phyloP scores from a whole-genome alignment of 2,888 invertebrate genomes.

The Oligia latruncula region DNA sequence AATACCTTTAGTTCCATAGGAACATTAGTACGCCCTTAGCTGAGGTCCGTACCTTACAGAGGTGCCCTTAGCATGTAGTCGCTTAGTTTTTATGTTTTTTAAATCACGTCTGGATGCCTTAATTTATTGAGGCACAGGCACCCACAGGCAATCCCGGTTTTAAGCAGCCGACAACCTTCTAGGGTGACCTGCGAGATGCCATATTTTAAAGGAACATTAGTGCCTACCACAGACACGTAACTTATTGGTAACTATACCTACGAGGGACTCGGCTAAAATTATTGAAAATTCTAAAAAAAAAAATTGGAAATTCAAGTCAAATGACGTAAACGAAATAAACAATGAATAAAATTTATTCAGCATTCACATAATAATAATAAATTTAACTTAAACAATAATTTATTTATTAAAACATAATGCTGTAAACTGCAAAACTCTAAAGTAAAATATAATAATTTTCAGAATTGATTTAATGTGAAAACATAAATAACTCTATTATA shows the following conservation, averaged over 20 bases:
- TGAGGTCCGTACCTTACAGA: no score
- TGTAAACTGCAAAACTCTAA: constrained; percentile 21
- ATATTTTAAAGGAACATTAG: background rate
- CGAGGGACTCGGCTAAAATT: background rate
- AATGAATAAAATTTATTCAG: constrained; percentile 76
- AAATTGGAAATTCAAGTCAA: background rate
- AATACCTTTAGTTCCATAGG: background rate
- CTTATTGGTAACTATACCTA: background rate
- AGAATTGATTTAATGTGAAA: constrained; percentile 13
- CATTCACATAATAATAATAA: constrained; percentile 44
- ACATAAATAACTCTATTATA: constrained; percentile 29
- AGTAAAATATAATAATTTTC: background rate
- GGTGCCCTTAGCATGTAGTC: no score
- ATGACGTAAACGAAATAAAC: constrained; percentile 63
- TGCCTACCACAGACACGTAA: background rate
- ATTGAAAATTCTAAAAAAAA: no score
- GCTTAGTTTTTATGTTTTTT: no score
- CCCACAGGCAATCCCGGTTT: no score
- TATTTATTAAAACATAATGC: constrained; percentile 30
- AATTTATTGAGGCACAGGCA: no score
- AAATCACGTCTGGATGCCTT: no score
- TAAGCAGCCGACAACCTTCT: background rate
- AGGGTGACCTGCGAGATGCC: background rate
- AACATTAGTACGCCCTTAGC: background rate
- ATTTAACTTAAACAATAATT: constrained; percentile 36